Base-by-base conservation (phyloP, 2,797 vertebrate species). In the Myoxocephalus aenaeus region DNA sequence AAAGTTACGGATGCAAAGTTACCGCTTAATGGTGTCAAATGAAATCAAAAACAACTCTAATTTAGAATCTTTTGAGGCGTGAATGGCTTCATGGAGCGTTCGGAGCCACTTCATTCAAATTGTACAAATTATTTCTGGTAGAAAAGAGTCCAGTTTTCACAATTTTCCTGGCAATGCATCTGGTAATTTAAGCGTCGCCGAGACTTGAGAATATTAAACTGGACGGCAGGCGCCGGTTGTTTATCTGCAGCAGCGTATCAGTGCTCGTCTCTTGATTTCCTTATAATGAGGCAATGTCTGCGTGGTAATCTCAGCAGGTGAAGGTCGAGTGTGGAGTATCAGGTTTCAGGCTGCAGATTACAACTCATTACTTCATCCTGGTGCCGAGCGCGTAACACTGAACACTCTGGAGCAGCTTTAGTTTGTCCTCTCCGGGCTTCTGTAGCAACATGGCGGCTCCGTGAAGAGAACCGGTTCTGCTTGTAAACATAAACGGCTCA, bases 41-140 rank as follows among this genome's bases (percentile, higher is more conserved):
- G 84, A 87, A 92, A 91, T 4, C 2, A 32, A 32, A 32, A 32
- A n/a, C n/a, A 4, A 90, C 78, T 85, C 84, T 81, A 87, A 91
- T 92, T 91, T 42, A 1, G 69, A 89, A 89, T 92, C 86, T 83
- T 87, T 81, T 62, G 69, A 90, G 85, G 85, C 89, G 78, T 87
- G 87, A 90, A 86, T 82, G 73, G 87, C 85, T 89, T 63, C 84
- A 11, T 68, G 82, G 82, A 87, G 85, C 77, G 72, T 87, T 80
- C 81, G 90, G 91, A 92, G 87, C 88, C 88, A 87, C 85, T 92
- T 92, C 87, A 93, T 93, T 92, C 87, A 89, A 92, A 92, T 81
- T 92, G 79, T 86, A 92, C 84, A 83, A 73, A 65, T 85, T 89
- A 86, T 87, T 76, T 84, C 80, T 73, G 70, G 61, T 83, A 86